These are phyloP conservation scores for Cynoglossus semilaevis DNA, from an alignment of 2,113 vertebrate species.

Conservation along the genomic window DNA sequence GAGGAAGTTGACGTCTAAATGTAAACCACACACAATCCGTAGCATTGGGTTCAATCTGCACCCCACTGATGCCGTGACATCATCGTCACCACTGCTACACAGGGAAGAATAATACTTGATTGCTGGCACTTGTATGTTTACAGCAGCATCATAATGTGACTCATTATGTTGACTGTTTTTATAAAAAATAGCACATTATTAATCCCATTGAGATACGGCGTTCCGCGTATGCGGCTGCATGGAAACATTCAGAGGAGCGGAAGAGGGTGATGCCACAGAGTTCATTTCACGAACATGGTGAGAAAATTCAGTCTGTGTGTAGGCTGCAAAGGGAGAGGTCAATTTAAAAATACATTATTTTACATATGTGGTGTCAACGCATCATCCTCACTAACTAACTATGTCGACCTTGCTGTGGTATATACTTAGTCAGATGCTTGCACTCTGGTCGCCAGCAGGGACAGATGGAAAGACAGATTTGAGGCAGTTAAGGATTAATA, in stretches of 20 bases:
- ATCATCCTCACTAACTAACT: too few species aligned
- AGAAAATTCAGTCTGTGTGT: too few species aligned
- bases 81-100: not conserved
- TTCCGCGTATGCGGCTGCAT: not conserved
- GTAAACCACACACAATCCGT: slow-evolving; percentile 18
- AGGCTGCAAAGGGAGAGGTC: too few species aligned
- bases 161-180: slow-evolving; percentile 31
- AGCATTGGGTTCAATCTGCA: slow-evolving; percentile 27
- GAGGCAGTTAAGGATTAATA: too few species aligned
- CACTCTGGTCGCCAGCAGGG: too few species aligned
- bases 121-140: slow-evolving; percentile 30
- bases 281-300: not conserved
- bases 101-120: slow-evolving; percentile 44
- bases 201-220: not conserved
- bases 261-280: not conserved
- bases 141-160: slow-evolving; percentile 19
- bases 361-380: too few species aligned
- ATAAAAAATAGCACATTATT: slow-evolving; percentile 26
- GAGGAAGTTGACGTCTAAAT: not conserved
- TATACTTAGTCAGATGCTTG: too few species aligned
- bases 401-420: too few species aligned
- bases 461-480: too few species aligned
- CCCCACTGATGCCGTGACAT: slow-evolving; percentile 27
- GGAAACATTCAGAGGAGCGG: not conserved
- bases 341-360: too few species aligned